These are phyloP conservation scores for Lanistes nyassanus DNA, from an alignment of 1,140 invertebrate species.

Conservation along the genomic window DNA sequence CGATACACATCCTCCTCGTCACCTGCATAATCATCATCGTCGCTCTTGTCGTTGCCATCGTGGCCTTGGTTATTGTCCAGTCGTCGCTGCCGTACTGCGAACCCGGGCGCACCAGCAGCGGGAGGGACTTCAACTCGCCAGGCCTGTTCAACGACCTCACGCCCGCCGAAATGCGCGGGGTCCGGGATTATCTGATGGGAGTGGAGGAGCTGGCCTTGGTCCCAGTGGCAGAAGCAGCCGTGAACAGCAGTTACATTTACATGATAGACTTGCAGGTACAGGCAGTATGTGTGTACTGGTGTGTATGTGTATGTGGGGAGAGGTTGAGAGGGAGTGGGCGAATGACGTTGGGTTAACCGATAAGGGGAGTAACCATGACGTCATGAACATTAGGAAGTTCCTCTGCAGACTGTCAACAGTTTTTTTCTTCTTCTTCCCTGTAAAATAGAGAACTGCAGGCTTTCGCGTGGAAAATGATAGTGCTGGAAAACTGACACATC, in stretches of 20 bases:
- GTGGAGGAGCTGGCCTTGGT: constrained; percentile 43
- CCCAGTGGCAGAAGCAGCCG: constrained; percentile 38
- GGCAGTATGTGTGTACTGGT: too few relatives aligned
- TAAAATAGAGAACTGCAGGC: too few relatives aligned
- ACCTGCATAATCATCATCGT: constrained; percentile 1
- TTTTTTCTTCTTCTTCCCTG: too few relatives aligned
- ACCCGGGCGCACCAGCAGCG: constrained; percentile 10
- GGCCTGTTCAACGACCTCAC: constrained; percentile 57
- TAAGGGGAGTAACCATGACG: too few relatives aligned
- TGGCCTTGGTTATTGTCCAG: constrained; percentile 20
- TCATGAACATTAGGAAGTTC: too few relatives aligned
- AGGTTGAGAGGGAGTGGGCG: too few relatives aligned
- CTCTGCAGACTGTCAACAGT: too few relatives aligned
- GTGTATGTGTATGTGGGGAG: too few relatives aligned
- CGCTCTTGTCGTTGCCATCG: constrained; percentile 2
- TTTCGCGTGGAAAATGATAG: too few relatives aligned
- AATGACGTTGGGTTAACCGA: too few relatives aligned
- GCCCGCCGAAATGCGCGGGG: constrained; percentile 45
- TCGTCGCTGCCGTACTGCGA: constrained; percentile 26
- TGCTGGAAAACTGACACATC: too few relatives aligned
- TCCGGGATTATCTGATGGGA: constrained; percentile 48
- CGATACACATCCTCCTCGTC: constrained; percentile 2
- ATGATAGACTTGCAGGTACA: constrained; percentile 52
- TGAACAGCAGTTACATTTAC: constrained; percentile 57
- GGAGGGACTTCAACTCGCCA: constrained; percentile 42